Base-by-base conservation (phyloP, 2,113 vertebrate species). In the Syrmaticus mikado region DNA sequence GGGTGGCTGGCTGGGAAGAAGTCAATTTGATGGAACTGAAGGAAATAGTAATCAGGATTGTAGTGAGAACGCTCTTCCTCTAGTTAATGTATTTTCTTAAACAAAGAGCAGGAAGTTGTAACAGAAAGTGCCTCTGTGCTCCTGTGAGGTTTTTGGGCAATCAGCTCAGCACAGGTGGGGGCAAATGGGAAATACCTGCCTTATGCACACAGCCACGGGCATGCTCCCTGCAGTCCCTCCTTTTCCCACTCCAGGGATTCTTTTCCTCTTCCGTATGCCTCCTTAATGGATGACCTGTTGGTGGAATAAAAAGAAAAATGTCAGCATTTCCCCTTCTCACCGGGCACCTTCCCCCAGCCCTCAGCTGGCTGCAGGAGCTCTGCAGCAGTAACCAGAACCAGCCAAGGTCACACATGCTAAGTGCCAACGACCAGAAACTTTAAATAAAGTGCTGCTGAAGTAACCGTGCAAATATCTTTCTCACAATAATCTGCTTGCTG, bases 401-500 rank as follows among this genome's bases (percentile, higher is more conserved):
- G 53, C 17, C 21, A 4, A 75, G 87, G 90, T 94, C 91, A 83
- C 87, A 66, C 52, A 53, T 12, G 8, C 41, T 30, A 64, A 93
- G 79, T 78, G 96, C 94, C 94, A 83, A 90, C 78, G 55, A 66
- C 90, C 87, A 53, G 34, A 85, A 87, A 89, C 78, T 62, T 93
- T 75, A 72, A 89, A 38, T 82, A 85, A 92, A 95, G 89, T 82
- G 75, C 85, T 60, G 41, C 88, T 96, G 87, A 93, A 93, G 81
- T 66, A 81, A 91, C 80, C 34, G 50, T n/a, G 79, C 94, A 94
- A 90, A 81, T 78, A 70, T 27, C 81, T 89, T 89, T 94, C 76
- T 65, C 19, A 89, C 90, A 91, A 83, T 89, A 95, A 92, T 96
- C 97, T 95, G 97, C 83, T 95, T 28, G 1, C 94, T 90, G 95